phyloP scores from a whole-genome alignment of 2,113 vertebrate genomes.

The Myocastor coypus region DNA sequence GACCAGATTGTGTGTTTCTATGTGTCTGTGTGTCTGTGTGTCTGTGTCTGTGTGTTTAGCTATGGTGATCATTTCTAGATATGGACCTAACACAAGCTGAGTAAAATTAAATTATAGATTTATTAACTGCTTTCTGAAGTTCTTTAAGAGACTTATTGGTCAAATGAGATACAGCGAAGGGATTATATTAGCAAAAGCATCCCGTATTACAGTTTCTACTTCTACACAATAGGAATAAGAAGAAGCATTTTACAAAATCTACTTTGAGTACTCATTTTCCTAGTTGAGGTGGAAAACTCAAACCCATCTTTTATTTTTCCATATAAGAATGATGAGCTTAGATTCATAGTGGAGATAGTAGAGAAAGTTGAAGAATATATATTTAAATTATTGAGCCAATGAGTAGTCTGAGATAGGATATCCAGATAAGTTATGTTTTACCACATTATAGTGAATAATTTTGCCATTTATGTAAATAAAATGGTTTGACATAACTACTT shows the following conservation, averaged over 20 bases:
- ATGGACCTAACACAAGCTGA: not conserved
- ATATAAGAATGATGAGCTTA: not conserved
- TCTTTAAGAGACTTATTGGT: constrained; percentile 19
- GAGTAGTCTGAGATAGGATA: not conserved
- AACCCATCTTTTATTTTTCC: too few relatives aligned
- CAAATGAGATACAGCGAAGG: not conserved
- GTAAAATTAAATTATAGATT: constrained; percentile 46
- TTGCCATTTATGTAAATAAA: not conserved
- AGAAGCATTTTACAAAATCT: not conserved
- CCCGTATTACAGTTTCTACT: not conserved
- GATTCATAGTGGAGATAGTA: not conserved
- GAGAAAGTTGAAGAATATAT: not conserved
- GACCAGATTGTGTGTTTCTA: not conserved
- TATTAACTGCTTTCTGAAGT: constrained; percentile 23
- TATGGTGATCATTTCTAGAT: not conserved
- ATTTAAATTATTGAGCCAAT: not conserved
- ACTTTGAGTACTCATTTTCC: not conserved
- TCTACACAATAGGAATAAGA: not conserved
- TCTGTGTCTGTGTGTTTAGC: not conserved
- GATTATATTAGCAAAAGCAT: not conserved
- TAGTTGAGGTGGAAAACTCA: not conserved
- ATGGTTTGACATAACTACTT: not conserved
- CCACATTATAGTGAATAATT: not conserved
- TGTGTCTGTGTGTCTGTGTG: not conserved
- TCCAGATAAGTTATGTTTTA: not conserved